Percentiles rank a stretch among this genome's conserved stretches.
These are phyloP conservation scores for Glyptemys insculpta DNA, from an alignment of 2,797 vertebrate species.

Conservation along the genomic window DNA sequence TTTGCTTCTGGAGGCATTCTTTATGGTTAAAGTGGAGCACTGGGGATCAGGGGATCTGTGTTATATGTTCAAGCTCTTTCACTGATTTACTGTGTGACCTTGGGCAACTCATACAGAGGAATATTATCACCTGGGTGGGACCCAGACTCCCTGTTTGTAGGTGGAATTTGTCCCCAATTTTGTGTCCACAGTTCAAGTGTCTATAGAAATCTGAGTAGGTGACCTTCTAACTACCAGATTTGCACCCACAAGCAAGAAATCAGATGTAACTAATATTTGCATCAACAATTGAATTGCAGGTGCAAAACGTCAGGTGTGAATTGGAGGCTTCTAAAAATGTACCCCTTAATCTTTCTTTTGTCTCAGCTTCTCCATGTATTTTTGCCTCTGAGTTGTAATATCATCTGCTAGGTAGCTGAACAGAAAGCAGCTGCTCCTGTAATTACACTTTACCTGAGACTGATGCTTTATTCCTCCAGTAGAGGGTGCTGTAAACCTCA, in stretches of 20 bases:
- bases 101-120: neutral
- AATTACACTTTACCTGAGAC: neutral
- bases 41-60: neutral
- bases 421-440: neutral
- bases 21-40: neutral
- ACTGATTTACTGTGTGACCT: neutral
- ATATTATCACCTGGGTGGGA: neutral
- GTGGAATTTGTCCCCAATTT: neutral
- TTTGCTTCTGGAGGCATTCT: neutral
- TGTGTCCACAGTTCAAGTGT: neutral
- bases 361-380: neutral
- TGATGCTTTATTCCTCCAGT: neutral
- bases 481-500: slow-evolving; percentile 27
- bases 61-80: neutral
- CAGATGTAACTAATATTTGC: neutral
- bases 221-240: neutral
- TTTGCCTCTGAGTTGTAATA: neutral
- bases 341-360: neutral
- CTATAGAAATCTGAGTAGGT: neutral
- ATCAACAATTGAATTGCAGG: neutral
- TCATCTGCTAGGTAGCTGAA: neutral
- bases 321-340: neutral
- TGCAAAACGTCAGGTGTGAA: neutral
- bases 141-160: accelerated
- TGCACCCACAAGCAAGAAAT: neutral